phyloP scores from a whole-genome alignment of 2,113 vertebrate genomes.

The Xyliphius kryptos region DNA sequence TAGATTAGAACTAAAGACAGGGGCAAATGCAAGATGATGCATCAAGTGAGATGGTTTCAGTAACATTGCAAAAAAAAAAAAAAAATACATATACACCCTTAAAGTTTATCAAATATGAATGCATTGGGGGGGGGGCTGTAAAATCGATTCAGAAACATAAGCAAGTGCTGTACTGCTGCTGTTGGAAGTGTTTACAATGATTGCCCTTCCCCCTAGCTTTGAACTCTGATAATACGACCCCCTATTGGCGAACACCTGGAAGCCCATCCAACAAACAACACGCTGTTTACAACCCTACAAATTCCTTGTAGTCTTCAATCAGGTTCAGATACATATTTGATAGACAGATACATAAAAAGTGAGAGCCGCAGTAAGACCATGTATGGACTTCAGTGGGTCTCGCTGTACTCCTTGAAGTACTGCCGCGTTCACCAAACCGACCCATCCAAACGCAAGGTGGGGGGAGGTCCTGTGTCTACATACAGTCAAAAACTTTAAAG shows the following conservation, averaged over 20 bases:
- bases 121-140: no score
- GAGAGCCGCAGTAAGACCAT: constrained; percentile 30
- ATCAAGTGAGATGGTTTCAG: no score
- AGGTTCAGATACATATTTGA: constrained; percentile 23
- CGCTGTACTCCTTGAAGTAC: no score
- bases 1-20: no score
- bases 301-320: background rate
- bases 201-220: constrained; percentile 9
- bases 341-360: background rate
- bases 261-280: constrained; percentile 2
- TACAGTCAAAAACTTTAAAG: background rate
- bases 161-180: background rate
- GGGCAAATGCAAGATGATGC: no score
- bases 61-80: no score
- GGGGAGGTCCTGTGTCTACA: background rate
- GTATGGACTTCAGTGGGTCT: constrained; percentile 43
- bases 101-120: no score
- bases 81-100: no score
- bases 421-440: background rate
- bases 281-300: background rate
- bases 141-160: background rate
- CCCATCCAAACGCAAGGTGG: background rate
- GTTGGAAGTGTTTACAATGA: background rate
- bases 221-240: constrained; percentile 14
- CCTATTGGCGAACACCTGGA: constrained; percentile 14